Conservation (phyloP, 2,888 invertebrate genomes). For the Augiades crinisus region DNA sequence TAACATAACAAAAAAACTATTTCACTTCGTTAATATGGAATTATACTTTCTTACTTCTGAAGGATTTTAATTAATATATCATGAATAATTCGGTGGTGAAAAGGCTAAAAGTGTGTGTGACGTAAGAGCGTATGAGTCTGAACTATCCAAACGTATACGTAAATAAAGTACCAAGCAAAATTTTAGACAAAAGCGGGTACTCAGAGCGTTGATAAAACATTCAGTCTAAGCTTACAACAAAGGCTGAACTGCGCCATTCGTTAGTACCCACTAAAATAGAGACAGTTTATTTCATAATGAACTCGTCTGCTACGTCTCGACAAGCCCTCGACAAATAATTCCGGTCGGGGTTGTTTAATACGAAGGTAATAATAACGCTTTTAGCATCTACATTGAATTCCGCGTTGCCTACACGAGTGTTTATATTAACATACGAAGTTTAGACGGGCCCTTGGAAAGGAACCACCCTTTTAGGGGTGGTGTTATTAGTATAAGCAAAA, state of each 20-base stretch:
- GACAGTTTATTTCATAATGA: conserved; percentile 27
- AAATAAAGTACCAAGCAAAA: background rate
- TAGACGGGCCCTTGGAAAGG: conserved; percentile 58
- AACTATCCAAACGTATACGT: too few species aligned
- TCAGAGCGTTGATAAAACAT: background rate
- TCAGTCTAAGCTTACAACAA: conserved; percentile 11
- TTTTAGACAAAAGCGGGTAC: conserved; percentile 4
- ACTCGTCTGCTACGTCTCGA: conserved; percentile 26
- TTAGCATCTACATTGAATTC: conserved; percentile 57
- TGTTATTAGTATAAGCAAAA: conserved; percentile 77
- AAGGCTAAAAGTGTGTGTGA: too few species aligned
- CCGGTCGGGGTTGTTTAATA: conserved; percentile 45
- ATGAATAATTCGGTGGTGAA: too few species aligned
- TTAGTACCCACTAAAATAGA: conserved; percentile 11
- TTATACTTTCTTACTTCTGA: too few species aligned
- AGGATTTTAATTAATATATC: too few species aligned
- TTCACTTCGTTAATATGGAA: too few species aligned
- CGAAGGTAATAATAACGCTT: conserved; percentile 57
- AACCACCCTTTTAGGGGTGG: conserved; percentile 69
- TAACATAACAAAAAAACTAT: too few species aligned
- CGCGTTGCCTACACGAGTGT: conserved; percentile 68
- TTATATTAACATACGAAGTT: conserved; percentile 76
- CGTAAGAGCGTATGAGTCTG: background rate
- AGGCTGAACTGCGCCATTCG: conserved; percentile 2
- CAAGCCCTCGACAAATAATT: conserved; percentile 50